These are phyloP conservation scores for Drosophila leonis DNA, from an alignment of 2,888 invertebrate genomes.

Conservation along the genomic window DNA sequence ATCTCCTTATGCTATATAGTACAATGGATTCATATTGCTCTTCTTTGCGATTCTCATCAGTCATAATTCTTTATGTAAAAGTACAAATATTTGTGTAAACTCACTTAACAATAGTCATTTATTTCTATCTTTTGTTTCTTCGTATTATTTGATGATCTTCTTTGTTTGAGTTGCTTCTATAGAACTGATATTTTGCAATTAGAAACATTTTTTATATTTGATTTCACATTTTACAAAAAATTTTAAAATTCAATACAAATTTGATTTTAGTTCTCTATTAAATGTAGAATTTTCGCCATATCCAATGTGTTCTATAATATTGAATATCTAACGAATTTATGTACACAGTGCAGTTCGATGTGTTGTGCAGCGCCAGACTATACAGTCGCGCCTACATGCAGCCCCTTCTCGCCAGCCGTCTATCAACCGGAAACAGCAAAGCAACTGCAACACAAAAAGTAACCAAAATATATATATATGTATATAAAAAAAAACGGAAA, in stretches of 20 bases:
- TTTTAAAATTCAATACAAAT: no score
- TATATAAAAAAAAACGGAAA: neutral
- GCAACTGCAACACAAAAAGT: constrained; percentile 38
- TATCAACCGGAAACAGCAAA: constrained; percentile 38
- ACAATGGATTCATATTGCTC: neutral
- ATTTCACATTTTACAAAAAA: no score
- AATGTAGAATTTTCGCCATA: no score
- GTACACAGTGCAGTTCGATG: constrained; percentile 22
- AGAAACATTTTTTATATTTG: no score
- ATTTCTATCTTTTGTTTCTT: neutral
- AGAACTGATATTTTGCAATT: no score
- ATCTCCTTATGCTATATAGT: no score
- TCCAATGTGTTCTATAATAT: no score
- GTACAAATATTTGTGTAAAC: neutral
- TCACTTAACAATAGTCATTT: neutral
- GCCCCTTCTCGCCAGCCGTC: neutral
- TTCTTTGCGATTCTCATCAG: neutral
- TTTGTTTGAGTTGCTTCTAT: no score
- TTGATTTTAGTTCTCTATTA: no score
- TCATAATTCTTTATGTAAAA: neutral
- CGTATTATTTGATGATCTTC: neutral
- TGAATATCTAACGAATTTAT: neutral
- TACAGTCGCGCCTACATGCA: neutral
- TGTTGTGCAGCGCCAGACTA: constrained; percentile 29
- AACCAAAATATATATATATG: neutral